These are phyloP conservation scores for Smittia aterrima DNA, from an alignment of 2,888 invertebrate species.

Conservation along the genomic window DNA sequence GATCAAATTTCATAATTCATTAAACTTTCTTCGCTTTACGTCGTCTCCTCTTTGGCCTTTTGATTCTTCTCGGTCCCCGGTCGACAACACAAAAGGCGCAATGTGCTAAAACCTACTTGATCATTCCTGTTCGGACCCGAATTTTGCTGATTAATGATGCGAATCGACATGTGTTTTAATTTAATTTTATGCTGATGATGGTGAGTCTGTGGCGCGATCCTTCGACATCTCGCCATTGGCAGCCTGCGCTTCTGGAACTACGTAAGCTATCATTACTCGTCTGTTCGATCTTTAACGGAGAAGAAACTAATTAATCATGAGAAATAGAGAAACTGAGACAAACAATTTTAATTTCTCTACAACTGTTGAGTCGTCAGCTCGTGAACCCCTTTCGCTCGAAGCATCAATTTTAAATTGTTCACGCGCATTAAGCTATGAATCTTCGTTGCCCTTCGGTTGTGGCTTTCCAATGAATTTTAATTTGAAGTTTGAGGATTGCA, in stretches of 20 bases:
- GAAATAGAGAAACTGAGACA: slow-evolving; percentile 6
- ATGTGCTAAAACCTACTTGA: slow-evolving; percentile 10
- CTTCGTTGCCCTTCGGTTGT: neutral
- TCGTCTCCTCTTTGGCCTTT: neutral
- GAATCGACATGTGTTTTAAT: slow-evolving; percentile 27
- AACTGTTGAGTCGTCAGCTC: neutral
- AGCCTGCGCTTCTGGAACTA: slow-evolving; percentile 34
- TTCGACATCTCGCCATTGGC: neutral
- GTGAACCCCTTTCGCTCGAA: neutral
- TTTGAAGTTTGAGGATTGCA: neutral
- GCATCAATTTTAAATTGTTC: slow-evolving; percentile 24
- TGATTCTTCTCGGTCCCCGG: neutral
- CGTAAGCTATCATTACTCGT: slow-evolving; percentile 6
- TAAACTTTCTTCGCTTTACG: neutral
- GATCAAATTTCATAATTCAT: slow-evolving; percentile 25
- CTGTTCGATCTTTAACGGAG: neutral
- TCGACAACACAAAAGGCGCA: neutral
- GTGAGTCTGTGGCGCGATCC: neutral
- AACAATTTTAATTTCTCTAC: neutral
- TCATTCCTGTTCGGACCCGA: neutral
- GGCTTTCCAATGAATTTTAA: slow-evolving; percentile 23
- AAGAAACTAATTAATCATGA: slow-evolving; percentile 27
- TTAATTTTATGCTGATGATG: slow-evolving; percentile 21
- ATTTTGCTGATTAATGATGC: slow-evolving; percentile 26
- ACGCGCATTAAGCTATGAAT: slow-evolving; percentile 11